These are phyloP conservation scores for Montipora efflorescens DNA, from an alignment of 64 coral and sea anemone genomes.

Conservation along the genomic window DNA sequence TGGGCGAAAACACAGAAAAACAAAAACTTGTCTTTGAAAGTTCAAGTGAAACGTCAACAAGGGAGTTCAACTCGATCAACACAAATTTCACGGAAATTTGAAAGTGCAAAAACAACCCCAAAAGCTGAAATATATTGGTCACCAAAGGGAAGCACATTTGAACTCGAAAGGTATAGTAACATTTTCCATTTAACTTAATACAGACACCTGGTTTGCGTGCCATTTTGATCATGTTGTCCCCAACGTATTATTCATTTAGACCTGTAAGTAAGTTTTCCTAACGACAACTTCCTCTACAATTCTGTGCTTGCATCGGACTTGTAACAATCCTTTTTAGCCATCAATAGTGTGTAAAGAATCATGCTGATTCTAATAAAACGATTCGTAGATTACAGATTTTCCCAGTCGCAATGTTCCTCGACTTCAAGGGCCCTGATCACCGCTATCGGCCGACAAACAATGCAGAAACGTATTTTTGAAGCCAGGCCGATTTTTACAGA, in stretches of 20 bases:
- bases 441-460: neutral
- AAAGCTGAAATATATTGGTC: conserved; percentile 30
- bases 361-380: conserved; percentile 29
- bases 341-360: conserved; percentile 13
- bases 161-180: neutral
- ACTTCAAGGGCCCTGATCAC: neutral
- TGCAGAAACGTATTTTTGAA: too few species aligned
- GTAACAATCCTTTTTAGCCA: conserved; percentile 19
- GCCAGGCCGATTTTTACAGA: neutral
- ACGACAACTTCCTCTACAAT: too few species aligned
- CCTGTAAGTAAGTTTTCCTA: too few species aligned
- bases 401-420: neutral
- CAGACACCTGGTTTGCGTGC: neutral
- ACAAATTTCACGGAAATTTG: neutral
- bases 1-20: neutral
- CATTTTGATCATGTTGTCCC: neutral
- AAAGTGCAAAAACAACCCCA: neutral
- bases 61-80: neutral
- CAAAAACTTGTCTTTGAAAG: neutral
- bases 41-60: neutral
- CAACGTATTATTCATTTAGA: neutral
- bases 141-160: neutral
- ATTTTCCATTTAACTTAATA: neutral
- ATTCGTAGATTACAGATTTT: conserved; percentile 26
- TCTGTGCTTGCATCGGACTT: conserved; percentile 8